Evolutionary conservation across 1,140 invertebrate species (phyloP), one percentile per base, ranked within the genome.

Genomic region (Panonychus citri): DNA sequence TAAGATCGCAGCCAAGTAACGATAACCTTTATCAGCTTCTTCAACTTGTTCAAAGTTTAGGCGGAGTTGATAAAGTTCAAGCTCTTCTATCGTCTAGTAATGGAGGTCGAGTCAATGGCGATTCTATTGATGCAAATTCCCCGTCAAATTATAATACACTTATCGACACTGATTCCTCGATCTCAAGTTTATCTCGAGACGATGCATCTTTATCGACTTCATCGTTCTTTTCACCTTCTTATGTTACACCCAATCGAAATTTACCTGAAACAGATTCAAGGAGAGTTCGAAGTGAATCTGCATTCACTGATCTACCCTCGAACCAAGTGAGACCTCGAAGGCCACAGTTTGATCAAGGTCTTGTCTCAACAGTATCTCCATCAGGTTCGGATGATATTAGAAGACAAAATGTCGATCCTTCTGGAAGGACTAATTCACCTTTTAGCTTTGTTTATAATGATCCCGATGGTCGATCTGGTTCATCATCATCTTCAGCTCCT

Each of bases 11-110:
- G 17, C 37, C 34, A 46, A 37, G 26, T 17, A 39, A 34, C 12
- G 48, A 61, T 37, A 55, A 64, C 19, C 42, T 65, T 26, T 46
- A 52, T 17, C 60, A 65, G 54, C 49, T 65, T 19, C 50, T 63
- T 5, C 59, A 60, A 28, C 50, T 65, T 13, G 65, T 65, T 24
- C 48, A 63, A 52, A 55, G 60, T 37, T 53, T 65, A 15, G 64
- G 64, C 17, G 64, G 64, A n/a, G 62, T 65, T 21, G 63, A 64
- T 10, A 62, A 60, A 21, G 57, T 65, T 25, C 55, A 63, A 54
- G 50, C 56, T 1, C 54, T 62, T 52, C 52, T 65, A 13, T 55
- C 48, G 10, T 17, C 25, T 30, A 27, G 28, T 7, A n/a, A 17
- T 50, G 49, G 13, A 19, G 52, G n/a, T 53, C 12, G 15, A 50